phyloP scores from a whole-genome alignment of 2,888 invertebrate species.

The Plagodis pulveraria region DNA sequence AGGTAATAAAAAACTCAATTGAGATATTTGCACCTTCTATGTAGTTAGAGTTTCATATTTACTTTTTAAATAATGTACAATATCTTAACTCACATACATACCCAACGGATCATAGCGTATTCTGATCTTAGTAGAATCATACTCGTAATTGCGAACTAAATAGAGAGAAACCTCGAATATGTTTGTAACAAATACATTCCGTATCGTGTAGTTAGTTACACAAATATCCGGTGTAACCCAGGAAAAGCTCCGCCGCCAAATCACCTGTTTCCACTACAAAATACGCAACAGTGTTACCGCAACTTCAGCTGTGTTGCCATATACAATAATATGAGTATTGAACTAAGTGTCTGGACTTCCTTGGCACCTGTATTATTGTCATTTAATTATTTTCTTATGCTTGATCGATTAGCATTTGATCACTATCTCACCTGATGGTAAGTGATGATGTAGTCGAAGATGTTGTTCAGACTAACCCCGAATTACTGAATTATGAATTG shows the following conservation, averaged over 20 bases:
- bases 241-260: conserved; percentile 62
- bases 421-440: too few relatives aligned
- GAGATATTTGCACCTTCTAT: too few relatives aligned
- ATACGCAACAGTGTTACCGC: conserved; percentile 46
- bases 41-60: too few relatives aligned
- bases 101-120: too few relatives aligned
- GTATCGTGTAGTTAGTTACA: conserved; percentile 71
- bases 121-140: too few relatives aligned
- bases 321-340: conserved; percentile 20
- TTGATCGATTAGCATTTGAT: too few relatives aligned
- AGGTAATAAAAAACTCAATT: too few relatives aligned
- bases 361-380: too few relatives aligned
- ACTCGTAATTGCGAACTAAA: conserved; percentile 35
- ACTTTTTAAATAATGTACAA: neutral
- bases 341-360: conserved; percentile 3
- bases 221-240: conserved; percentile 60
- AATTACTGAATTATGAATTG: too few relatives aligned
- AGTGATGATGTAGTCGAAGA: too few relatives aligned
- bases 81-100: neutral
- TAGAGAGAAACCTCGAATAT: conserved; percentile 61
- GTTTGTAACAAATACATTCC: conserved; percentile 69
- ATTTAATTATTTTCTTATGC: too few relatives aligned
- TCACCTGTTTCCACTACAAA: conserved; percentile 62
- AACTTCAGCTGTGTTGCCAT: conserved; percentile 26
- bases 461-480: too few relatives aligned